Evolutionary conservation across 1,140 invertebrate genomes (phyloP), one percentile per base, ranked within the genome.

Genomic region (Drosophila kurseongensis): DNA sequence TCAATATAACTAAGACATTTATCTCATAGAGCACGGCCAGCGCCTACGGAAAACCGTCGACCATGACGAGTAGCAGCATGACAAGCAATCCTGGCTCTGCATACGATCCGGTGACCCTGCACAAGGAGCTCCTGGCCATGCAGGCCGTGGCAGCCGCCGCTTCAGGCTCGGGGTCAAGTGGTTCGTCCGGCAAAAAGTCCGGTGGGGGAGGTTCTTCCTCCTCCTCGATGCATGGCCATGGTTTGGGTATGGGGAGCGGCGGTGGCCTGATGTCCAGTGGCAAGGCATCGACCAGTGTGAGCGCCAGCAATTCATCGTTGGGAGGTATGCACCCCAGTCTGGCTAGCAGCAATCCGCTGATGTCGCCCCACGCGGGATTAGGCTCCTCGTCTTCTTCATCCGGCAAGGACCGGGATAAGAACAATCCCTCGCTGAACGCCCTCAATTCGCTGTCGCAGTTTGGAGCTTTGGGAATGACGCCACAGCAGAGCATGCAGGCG

Each of bases 101-200:
- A 10, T 92, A 92, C 56, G 91, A 92, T 80, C 91, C 91, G 13
- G 91, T 92, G 18, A 90, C 79, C 13, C 65, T 92, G 61, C 92
- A 92, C 68, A 92, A 92, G 68, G 92, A 92, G 62, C 61, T 92
- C 52, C 59, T 92, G 57, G 92, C 92, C 45, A 92, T 92, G 82
- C 91, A 93, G 78, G 90, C 90, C 14, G 91, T 92, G n/a, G 90
- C 91, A 76, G 75, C 92, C 47, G 65, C 91, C 60, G 68, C 90
- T 86, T 74, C 78, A 1, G 82, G 82, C 2, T 81, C 81, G 4
- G 72, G 73, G 12, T 69, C 69, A 18, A 69, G 76, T 36, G 72
- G 68, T 69, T 84, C 67, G 55, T 91, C 91, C 0, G 81, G 92
- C 38, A 90, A 92, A 54, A 93, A 93, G 59, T 91, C 92, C 5